phyloP scores from a whole-genome alignment of 2,888 invertebrate genomes.

The Campaea margaritaria region DNA sequence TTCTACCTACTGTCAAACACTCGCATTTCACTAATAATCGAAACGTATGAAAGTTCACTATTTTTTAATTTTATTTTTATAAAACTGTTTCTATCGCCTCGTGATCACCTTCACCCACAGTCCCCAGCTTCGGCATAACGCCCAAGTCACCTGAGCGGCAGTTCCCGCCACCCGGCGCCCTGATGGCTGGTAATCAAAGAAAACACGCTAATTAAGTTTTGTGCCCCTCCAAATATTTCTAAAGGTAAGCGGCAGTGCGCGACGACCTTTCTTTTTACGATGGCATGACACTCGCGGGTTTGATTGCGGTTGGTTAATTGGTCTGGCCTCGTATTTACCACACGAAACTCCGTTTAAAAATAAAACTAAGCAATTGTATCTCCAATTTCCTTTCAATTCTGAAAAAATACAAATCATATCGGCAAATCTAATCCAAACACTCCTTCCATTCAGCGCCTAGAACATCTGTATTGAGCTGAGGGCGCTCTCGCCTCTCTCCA shows the following conservation, averaged over 20 bases:
- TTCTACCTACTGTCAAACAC: too few species aligned
- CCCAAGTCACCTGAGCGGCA: constrained; percentile 75
- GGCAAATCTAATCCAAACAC: constrained; percentile 25
- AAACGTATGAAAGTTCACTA: too few species aligned
- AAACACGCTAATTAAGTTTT: constrained; percentile 82
- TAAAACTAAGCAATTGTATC: too few species aligned
- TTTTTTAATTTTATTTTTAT: neutral
- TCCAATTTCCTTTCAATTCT: constrained; percentile 15
- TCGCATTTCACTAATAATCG: too few species aligned
- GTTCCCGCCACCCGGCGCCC: constrained; percentile 77
- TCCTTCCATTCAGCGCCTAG: constrained; percentile 12
- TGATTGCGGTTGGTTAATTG: constrained; percentile 24
- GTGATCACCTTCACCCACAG: constrained; percentile 8
- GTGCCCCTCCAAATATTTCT: constrained; percentile 68
- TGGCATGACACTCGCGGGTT: constrained; percentile 15
- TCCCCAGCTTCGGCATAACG: constrained; percentile 50
- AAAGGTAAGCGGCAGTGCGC: constrained; percentile 38
- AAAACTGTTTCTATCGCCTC: neutral
- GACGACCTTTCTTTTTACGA: constrained; percentile 29
- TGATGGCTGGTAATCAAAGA: constrained; percentile 83
- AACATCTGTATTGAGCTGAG: constrained; percentile 63
- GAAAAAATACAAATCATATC: constrained; percentile 28
- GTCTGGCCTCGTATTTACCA: neutral
- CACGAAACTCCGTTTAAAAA: too few species aligned
- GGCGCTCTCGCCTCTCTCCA: constrained; percentile 54